Evolutionary conservation across 2,113 vertebrate species (phyloP).

Genomic region (Cynocephalus volans): DNA sequence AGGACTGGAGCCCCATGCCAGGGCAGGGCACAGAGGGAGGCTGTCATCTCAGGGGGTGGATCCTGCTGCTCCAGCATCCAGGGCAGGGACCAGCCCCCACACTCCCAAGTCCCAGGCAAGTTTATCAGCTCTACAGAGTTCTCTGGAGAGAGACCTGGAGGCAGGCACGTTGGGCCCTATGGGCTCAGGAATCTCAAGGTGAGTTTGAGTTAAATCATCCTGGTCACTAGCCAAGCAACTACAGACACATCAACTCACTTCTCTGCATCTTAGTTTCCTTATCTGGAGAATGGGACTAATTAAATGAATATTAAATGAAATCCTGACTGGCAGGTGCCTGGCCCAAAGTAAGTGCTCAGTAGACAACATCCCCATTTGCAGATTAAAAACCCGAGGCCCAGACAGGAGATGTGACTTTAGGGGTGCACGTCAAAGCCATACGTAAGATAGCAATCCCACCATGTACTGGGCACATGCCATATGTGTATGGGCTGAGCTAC

Average conservation of each 20-base stretch:
- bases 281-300: background rate
- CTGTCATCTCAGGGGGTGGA: background rate
- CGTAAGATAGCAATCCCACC: no score
- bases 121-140: background rate
- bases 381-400: slow-evolving; percentile 7
- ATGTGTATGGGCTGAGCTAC: background rate
- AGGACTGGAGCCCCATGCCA: background rate
- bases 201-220: background rate
- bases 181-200: background rate
- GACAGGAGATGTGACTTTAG: background rate
- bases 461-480: accelerated
- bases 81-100: background rate
- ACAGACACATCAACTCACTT: accelerated
- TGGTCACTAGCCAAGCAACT: background rate
- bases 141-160: background rate
- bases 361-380: background rate
- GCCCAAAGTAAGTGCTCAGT: background rate
- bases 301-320: background rate
- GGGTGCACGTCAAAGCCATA: background rate
- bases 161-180: accelerated
- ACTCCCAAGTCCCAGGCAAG: background rate
- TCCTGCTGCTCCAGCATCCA: background rate
- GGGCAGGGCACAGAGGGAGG: background rate
- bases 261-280: background rate
- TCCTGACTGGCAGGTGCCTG: no score